Evolutionary conservation across 2,113 vertebrate genomes (phyloP).

Genomic region (Gavialis gangeticus): DNA sequence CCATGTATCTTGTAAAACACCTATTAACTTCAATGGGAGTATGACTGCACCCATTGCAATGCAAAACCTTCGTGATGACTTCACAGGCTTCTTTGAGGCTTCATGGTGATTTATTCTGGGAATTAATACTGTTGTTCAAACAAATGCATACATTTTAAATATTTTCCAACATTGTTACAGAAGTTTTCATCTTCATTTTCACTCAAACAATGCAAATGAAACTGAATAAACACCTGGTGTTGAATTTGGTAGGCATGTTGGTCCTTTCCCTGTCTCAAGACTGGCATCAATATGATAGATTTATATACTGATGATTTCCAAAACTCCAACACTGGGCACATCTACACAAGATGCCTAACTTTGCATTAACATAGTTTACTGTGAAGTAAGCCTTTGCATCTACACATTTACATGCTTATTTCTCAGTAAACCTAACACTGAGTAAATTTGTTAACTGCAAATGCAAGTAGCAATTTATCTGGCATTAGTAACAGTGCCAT

Average conservation of each 20-base stretch:
- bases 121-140: background rate
- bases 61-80: background rate
- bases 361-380: too few relatives aligned
- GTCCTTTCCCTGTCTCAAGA: constrained; percentile 3
- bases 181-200: constrained; percentile 37
- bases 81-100: background rate
- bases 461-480: too few relatives aligned
- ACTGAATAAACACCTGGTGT: background rate
- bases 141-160: background rate
- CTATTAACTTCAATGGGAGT: background rate
- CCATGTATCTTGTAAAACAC: background rate
- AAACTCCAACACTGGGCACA: background rate
- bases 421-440: too few relatives aligned
- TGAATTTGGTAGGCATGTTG: background rate
- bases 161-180: background rate
- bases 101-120: constrained; percentile 7
- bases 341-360: too few relatives aligned
- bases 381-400: too few relatives aligned
- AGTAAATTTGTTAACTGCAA: too few relatives aligned
- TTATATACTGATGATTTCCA: background rate
- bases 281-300: background rate
- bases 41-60: background rate
- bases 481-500: too few relatives aligned
- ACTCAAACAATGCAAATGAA: background rate
- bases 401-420: too few relatives aligned